Evolutionary conservation across 2,888 invertebrate genomes (phyloP), one percentile per base, ranked within the genome.

Genomic region (Drosophila barbarae): DNA sequence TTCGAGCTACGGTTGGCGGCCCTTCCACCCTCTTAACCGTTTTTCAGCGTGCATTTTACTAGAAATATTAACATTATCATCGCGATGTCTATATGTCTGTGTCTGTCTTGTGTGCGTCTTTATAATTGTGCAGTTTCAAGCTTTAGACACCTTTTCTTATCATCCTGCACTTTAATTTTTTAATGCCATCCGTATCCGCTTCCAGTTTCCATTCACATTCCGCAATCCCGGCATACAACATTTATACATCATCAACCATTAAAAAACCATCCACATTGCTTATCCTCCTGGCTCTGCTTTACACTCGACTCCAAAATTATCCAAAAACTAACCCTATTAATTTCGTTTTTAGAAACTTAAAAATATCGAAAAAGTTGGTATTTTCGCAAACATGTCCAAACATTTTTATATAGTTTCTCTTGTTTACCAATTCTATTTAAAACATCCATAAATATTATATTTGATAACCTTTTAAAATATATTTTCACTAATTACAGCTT

Each of bases 281-380:
- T 67, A 64, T 50, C 69, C 50, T 49, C 68, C 60, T 52, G 53
- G 60, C 52, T 69, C 53, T 53, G 60, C 70, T 67, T 66, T 57
- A 46, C 41, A 42, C 42, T 61, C 49, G 18, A 42, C 32, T 47
- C 46, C 46, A 32, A 47, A 61, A 60, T 47, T 42, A 54, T 36
- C 18, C 44, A 53, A 23, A 30, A 49, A 47, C 38, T 28, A 54
- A 41, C n/a, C 35, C 35, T 3, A 10, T 32, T 34, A 5, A 26
- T 15, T 18, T 26, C 18, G 12, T 46, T 3, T 10, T 21, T 41
- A 26, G 26, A 26, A 41, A 23, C 2, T 41, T 23, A 13, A 13
- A 8, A 21, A 13, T 13, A 23, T 13, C 12, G 1, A 21, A 21
- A 21, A 18, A 18, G 18, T 10, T 0, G 2, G 15, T 18, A 18